A percentile compares a stretch with the other conserved stretches of the same genome.
These are phyloP conservation scores for Catocala nupta DNA, from an alignment of 2,888 invertebrate species.

Conservation along the genomic window DNA sequence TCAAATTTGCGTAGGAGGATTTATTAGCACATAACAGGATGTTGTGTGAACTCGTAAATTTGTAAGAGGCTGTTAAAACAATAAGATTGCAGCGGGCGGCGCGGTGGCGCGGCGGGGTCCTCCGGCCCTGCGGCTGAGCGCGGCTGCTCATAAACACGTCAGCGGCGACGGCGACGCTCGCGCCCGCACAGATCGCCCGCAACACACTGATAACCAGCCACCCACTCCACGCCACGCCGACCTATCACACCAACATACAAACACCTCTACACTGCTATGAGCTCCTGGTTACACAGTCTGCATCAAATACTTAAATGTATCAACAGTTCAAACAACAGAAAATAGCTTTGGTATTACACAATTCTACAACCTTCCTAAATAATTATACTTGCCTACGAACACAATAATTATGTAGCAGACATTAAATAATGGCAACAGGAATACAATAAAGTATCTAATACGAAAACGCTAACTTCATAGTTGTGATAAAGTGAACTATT, in stretches of 20 bases:
- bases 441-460: conserved; percentile 23
- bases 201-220: conserved; percentile 69
- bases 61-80: conserved; percentile 78
- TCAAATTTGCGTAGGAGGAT: conserved; percentile 53
- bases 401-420: conserved; percentile 20
- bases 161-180: conserved; percentile 59
- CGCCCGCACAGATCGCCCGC: conserved; percentile 78
- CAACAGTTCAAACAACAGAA: not conserved
- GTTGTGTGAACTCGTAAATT: conserved; percentile 74
- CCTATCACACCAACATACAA: conserved; percentile 36
- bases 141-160: conserved; percentile 79
- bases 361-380: conserved; percentile 14
- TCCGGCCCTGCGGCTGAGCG: conserved; percentile 39
- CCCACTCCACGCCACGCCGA: conserved; percentile 60
- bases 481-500: conserved; percentile 18
- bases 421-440: conserved; percentile 21
- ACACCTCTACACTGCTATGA: conserved; percentile 34
- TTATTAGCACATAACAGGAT: conserved; percentile 66
- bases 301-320: conserved; percentile 18
- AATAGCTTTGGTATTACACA: not conserved
- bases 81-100: conserved; percentile 72
- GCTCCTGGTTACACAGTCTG: conserved; percentile 3
- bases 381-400: conserved; percentile 12
- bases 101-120: conserved; percentile 68
- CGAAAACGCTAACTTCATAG: conserved; percentile 16